A percentile compares a stretch with the other conserved stretches of the same genome.
phyloP scores from a whole-genome alignment of 2,888 invertebrate species.

The Polyploca ridens region DNA sequence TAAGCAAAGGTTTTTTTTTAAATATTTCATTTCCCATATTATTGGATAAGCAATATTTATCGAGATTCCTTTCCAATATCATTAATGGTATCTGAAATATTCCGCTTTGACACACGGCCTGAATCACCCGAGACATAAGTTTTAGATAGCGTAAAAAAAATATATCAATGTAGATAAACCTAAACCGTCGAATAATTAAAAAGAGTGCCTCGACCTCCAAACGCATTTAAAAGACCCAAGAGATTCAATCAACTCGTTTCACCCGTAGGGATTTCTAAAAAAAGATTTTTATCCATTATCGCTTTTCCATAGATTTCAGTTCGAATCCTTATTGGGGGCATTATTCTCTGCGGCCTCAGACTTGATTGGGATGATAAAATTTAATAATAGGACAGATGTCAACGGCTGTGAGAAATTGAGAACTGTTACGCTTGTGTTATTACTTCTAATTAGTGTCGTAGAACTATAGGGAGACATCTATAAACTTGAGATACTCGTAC shows the following conservation, averaged over 20 bases:
- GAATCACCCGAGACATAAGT: too few relatives aligned
- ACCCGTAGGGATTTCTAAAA: background rate
- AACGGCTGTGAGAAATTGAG: background rate
- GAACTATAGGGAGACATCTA: too few relatives aligned
- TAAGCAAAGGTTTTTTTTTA: too few relatives aligned
- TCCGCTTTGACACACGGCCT: too few relatives aligned
- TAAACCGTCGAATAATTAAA: background rate
- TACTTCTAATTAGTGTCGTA: too few relatives aligned
- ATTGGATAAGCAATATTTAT: too few relatives aligned
- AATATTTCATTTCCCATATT: too few relatives aligned
- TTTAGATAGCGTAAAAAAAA: too few relatives aligned
- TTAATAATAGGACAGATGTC: background rate
- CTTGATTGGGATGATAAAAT: background rate
- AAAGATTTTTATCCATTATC: background rate
- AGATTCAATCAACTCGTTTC: background rate
- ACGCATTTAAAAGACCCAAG: background rate
- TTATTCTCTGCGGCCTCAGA: background rate
- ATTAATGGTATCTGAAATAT: too few relatives aligned
- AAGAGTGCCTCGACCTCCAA: background rate
- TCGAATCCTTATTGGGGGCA: background rate
- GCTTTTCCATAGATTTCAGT: background rate
- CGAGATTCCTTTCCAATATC: too few relatives aligned
- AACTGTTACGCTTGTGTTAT: background rate
- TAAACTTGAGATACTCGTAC: too few relatives aligned
- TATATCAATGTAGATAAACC: background rate